These are phyloP conservation scores for Callaeas wilsoni DNA, from an alignment of 2,113 vertebrate genomes.

Conservation along the genomic window DNA sequence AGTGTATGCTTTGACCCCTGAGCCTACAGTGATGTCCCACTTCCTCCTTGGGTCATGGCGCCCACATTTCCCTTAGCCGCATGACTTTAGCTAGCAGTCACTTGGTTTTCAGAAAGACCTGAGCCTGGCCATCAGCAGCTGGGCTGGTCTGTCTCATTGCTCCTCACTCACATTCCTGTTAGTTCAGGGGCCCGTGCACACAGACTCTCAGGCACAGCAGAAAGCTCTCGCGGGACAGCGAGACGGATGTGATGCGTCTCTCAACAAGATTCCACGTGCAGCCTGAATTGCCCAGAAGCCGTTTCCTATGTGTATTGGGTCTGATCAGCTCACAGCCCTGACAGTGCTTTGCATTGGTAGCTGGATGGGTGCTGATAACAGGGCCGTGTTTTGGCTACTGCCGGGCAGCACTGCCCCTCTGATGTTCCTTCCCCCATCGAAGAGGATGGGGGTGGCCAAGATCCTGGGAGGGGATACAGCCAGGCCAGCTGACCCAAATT, in stretches of 20 bases:
- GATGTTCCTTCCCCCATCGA: too few relatives aligned
- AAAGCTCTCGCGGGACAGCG: background rate
- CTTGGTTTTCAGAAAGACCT: background rate
- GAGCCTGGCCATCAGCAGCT: too few relatives aligned
- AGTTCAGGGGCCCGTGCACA: background rate
- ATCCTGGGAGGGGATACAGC: too few relatives aligned
- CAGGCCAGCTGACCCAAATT: too few relatives aligned
- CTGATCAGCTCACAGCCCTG: too few relatives aligned
- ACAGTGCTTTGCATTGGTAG: too few relatives aligned
- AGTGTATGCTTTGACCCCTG: background rate
- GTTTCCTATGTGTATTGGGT: accelerated
- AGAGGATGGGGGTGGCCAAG: too few relatives aligned
- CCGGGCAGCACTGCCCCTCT: too few relatives aligned
- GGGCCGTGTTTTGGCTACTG: too few relatives aligned
- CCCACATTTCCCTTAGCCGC: background rate
- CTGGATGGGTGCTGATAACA: too few relatives aligned
- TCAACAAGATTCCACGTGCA: too few relatives aligned
- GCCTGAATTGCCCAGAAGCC: background rate
- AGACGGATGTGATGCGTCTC: accelerated
- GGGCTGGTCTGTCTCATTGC: background rate
- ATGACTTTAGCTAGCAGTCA: background rate
- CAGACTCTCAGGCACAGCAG: accelerated
- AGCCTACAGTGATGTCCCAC: accelerated
- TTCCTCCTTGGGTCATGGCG: background rate
- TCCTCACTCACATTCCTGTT: background rate